Evolutionary conservation across 2,797 vertebrate genomes (phyloP), one percentile per base, ranked within the genome.

Genomic region (Balearica regulorum): DNA sequence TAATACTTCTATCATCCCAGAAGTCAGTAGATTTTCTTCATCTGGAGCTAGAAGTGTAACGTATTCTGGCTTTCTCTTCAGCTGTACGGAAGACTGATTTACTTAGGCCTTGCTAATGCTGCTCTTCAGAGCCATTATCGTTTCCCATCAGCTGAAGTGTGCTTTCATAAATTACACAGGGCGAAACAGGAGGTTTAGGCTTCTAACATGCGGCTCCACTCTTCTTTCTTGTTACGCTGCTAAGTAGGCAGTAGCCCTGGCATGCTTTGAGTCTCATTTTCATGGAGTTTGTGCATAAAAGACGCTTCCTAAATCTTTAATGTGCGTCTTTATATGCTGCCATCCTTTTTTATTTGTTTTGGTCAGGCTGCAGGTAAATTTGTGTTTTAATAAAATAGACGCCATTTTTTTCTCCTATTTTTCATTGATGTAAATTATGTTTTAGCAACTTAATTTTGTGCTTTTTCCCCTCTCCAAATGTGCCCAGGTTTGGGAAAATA

Each of bases 11-110:
- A 69, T 95, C 94, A 37, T 66, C 65, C 31, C 54, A 31, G 4
- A 87, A 77, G 83, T 85, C 93, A 62, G 88, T 85, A 83, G 76
- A 91, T 93, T 91, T 94, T 79, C 87, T 90, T 76, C 83, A 84
- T 77, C 81, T 81, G 87, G 58, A 89, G 46, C 77, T 93, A 43
- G 54, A 82, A 78, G 21, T 44, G 22, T 83, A 87, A 86, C 6
- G 3, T 69, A 53, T 60, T 95, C 79, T 60, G 48, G 28, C 76
- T 90, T 93, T 89, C 68, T 83, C 10, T 2, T 92, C 54, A 79
- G 69, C 53, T 77, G 0, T n/a, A 78, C 2, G 13, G 58, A 85
- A 86, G 93, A 57, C 65, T 82, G 82, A 93, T 94, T 91, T 90
- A 80, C 66, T 90, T 51, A 31, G 69, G 46, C 37, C 58, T 86